Percentiles rank a stretch among this genome's conserved stretches.
Conservation (phyloP, 2,113 vertebrate species). For the Candoia aspera region DNA sequence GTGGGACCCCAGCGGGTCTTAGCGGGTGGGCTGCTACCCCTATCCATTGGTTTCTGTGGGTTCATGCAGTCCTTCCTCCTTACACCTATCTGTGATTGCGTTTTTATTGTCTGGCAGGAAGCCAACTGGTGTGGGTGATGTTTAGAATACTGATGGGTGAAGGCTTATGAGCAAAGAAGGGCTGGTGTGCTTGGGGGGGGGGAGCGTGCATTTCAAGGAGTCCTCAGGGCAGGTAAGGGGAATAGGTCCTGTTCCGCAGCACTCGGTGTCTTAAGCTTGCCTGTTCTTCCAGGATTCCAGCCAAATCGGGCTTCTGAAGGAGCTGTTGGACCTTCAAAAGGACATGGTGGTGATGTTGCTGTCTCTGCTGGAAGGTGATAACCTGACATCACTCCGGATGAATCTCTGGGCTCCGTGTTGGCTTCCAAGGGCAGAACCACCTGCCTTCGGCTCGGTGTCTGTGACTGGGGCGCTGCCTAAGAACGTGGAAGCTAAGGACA, state of each 20-base stretch:
- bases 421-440: neutral
- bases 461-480: neutral
- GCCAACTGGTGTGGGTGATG: too few relatives aligned
- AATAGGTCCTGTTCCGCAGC: rapidly evolving
- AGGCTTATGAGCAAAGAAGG: neutral
- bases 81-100: rapidly evolving
- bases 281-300: slow-evolving; percentile 83
- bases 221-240: rapidly evolving
- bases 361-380: slow-evolving; percentile 87
- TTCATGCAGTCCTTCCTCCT: neutral
- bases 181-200: neutral
- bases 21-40: too few relatives aligned
- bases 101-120: neutral
- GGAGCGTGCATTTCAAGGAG: neutral
- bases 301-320: slow-evolving; percentile 92
- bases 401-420: neutral
- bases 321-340: slow-evolving; percentile 93
- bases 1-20: neutral
- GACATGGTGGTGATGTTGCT: slow-evolving; percentile 98
- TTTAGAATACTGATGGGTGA: neutral
- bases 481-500: neutral
- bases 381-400: neutral
- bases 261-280: neutral
- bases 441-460: too few relatives aligned
- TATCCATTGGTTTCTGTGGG: neutral